Conservation (phyloP, 2,797 vertebrate genomes). For the Sebastes vulpes region DNA sequence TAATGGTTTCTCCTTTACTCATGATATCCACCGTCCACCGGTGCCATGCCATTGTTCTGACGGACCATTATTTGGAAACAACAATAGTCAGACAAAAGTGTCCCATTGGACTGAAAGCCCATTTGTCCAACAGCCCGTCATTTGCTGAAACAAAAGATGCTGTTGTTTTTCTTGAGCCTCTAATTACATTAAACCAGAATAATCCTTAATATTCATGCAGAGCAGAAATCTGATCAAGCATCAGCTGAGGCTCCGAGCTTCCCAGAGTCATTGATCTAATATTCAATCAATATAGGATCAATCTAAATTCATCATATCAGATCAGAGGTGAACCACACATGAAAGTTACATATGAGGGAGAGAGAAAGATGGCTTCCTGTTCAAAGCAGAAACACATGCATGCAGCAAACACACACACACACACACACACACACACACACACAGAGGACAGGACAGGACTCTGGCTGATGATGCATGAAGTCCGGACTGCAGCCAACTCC, state of each 20-base stretch:
- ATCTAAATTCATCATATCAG: background rate
- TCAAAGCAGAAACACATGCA: conserved; percentile 26
- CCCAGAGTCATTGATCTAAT: background rate
- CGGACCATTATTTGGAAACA: no score
- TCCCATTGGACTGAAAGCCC: no score
- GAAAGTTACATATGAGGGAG: background rate
- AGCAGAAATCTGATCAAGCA: background rate
- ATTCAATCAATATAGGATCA: conserved; percentile 27
- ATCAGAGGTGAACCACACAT: background rate
- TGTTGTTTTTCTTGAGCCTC: no score
- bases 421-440: conserved; percentile 12
- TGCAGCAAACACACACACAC: conserved; percentile 18
- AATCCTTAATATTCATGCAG: background rate
- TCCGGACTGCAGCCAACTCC: conserved; percentile 77
- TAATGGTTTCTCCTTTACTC: no score
- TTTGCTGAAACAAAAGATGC: no score
- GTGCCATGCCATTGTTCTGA: no score
- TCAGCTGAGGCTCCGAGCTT: background rate
- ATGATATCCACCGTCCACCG: no score
- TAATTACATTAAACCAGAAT: background rate
- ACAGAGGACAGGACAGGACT: background rate
- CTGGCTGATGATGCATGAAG: conserved; percentile 71
- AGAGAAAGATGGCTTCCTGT: conserved; percentile 6
- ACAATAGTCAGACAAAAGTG: no score
- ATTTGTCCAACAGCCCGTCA: no score